phyloP scores from a whole-genome alignment of 2,113 vertebrate genomes.

The Salvelinus fontinalis region DNA sequence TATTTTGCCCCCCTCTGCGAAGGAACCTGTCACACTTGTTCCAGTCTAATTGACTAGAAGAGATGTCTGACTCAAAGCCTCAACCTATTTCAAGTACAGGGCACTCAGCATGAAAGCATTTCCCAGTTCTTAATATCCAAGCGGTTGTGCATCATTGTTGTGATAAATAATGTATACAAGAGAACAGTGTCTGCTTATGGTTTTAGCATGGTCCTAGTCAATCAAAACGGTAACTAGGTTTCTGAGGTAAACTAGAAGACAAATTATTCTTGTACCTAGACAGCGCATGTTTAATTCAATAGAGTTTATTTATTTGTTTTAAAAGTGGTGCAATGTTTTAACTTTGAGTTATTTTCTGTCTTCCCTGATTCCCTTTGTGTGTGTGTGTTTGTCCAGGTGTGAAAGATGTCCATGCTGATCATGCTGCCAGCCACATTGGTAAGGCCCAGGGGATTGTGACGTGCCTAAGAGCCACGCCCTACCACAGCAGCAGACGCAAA shows the following conservation, averaged over 20 bases:
- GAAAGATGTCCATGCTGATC: slow-evolving; percentile 89
- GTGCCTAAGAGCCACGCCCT: slow-evolving; percentile 86
- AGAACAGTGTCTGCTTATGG: background rate
- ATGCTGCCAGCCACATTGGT: slow-evolving; percentile 94
- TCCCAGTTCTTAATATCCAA: background rate
- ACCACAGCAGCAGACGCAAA: slow-evolving; percentile 76
- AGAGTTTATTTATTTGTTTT: no score
- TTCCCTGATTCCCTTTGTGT: background rate
- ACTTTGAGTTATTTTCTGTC: background rate
- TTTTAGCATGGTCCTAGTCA: no score
- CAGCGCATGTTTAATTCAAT: no score
- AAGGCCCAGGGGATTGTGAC: slow-evolving; percentile 94
- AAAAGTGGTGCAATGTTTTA: background rate
- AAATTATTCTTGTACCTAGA: no score
- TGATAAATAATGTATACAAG: background rate
- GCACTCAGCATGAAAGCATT: background rate
- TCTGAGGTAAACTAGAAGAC: no score
- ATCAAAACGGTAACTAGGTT: no score
- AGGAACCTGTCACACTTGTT: no score
- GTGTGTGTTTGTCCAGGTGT: slow-evolving; percentile 71
- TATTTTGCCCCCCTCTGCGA: no score
- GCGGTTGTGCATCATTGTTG: background rate
- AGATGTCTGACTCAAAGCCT: background rate
- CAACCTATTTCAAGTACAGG: background rate
- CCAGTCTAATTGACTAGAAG: background rate